Base-by-base conservation (phyloP, 1,140 invertebrate genomes). In the Panagrolaimus sp. region DNA sequence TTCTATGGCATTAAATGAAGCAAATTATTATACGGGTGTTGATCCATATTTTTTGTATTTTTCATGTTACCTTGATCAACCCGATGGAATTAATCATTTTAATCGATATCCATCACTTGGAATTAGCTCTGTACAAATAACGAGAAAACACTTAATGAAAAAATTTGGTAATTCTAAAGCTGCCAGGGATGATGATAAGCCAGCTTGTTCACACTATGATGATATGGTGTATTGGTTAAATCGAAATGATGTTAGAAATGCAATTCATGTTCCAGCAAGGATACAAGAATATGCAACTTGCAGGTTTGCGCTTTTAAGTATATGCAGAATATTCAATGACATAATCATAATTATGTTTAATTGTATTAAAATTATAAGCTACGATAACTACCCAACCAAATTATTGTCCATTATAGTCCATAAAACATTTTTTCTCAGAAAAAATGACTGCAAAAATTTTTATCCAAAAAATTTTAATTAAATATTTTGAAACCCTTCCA, bases 21-120 rank as follows among this genome's bases (percentile, higher is more conserved):
- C 73, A 38, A 72, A 69, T 23, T 74, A 57, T 51, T 69, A 76
- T 48, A 67, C 72, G 2, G 74, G 74, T 27, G 57, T 77, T 11
- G 74, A 76, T 57, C 74, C 74, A 1, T 76, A 76, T 38, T 76
- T 76, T 45, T 45, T 74, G 7, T 72, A 74, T 45, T 76, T 67
- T 53, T 45, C 69, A 0, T 76, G 74, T 20, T 76, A 76, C 47
- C 23, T 70, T 8, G 73, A 75, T 48, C 51, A 57, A 27, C 51
- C 51, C 2, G 51, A 57, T 57, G 51, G 51, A 9, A 27, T 25
- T 20, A 57, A 57, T 57, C 51, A 57, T 57, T 20, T 20, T 25
- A 25, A 25, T 27, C 20, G 51, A 11, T 16, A n/a, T 20, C 14
- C 8, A 25, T 5, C 20, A 1, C 8, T 20, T 4, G 20, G 51